Conservation (phyloP, 2,797 vertebrate species). For the Tamandua tetradactyla region DNA sequence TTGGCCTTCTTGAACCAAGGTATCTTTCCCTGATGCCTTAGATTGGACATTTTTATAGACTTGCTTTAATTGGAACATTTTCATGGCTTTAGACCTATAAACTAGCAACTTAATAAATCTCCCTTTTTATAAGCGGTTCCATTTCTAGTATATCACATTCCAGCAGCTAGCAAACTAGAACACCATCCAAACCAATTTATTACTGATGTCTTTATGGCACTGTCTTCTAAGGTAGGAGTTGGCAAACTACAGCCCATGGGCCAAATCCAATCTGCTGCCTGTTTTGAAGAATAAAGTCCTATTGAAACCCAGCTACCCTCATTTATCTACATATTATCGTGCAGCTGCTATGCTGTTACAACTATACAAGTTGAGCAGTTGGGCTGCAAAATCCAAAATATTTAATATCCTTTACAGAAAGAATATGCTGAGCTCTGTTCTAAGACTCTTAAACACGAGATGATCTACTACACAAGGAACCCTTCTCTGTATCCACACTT, state of each 20-base stretch:
- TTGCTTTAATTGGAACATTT: too few species aligned
- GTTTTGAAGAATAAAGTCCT: constrained; percentile 18
- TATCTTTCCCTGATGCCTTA: too few species aligned
- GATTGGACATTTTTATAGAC: too few species aligned
- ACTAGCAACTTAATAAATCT: too few species aligned
- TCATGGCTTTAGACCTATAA: too few species aligned
- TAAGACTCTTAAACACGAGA: background rate
- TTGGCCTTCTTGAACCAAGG: too few species aligned
- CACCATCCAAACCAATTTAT: background rate
- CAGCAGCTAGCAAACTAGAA: too few species aligned
- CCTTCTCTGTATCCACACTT: background rate
- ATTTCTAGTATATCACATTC: too few species aligned
- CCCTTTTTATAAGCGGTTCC: too few species aligned
- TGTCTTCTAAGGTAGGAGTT: background rate
- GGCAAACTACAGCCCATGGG: background rate
- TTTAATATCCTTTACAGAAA: background rate
- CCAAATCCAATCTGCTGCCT: background rate
- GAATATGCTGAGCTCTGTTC: background rate
- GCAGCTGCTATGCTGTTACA: background rate
- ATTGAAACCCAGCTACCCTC: background rate
- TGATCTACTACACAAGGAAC: background rate
- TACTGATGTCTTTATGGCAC: background rate
- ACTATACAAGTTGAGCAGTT: background rate
- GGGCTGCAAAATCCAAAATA: background rate
- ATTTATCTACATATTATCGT: background rate